A percentile compares a stretch with the other conserved stretches of the same genome.
Conservation (phyloP, 1,140 invertebrate species). For the Zaprionus vittiger region DNA sequence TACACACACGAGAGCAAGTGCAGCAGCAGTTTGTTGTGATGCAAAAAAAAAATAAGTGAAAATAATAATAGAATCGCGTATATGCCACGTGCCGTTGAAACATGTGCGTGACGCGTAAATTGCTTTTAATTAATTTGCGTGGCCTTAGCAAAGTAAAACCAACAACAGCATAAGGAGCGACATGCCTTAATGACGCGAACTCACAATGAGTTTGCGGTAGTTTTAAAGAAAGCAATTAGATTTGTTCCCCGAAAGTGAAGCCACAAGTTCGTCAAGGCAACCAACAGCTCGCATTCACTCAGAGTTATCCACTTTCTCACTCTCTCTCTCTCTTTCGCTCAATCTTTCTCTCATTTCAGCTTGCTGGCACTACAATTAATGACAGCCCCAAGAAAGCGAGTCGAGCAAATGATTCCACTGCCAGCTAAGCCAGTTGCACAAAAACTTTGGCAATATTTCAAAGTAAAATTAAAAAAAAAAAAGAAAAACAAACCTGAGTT, state of each 20-base stretch:
- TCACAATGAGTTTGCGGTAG: slow-evolving; percentile 33
- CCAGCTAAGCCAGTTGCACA: neutral
- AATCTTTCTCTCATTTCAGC: neutral
- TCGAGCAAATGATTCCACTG: neutral
- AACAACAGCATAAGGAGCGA: neutral
- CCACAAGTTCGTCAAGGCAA: slow-evolving; percentile 11
- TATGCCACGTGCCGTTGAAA: slow-evolving; percentile 55
- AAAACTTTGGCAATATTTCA: slow-evolving; percentile 1
- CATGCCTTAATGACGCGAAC: neutral
- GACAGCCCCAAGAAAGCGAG: neutral
- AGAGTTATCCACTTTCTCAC: neutral
- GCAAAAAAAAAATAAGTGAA: neutral
- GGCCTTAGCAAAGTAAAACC: slow-evolving; percentile 59
- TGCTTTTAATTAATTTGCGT: slow-evolving; percentile 77
- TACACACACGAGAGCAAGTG: slow-evolving; percentile 11
- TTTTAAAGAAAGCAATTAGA: slow-evolving; percentile 69
- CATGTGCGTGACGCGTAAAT: slow-evolving; percentile 68
- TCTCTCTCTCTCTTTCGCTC: neutral
- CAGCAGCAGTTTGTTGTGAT: slow-evolving; percentile 24
- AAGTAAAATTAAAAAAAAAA: slow-evolving; percentile 6
- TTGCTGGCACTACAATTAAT: neutral
- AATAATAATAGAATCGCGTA: slow-evolving; percentile 54
- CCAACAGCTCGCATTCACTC: neutral
- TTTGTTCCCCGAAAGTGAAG: slow-evolving; percentile 37
- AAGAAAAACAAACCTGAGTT: neutral